Evolutionary conservation across 2,888 invertebrate genomes (phyloP), one percentile per base, ranked within the genome.

Genomic region (Lasioglossum zephyrum): DNA sequence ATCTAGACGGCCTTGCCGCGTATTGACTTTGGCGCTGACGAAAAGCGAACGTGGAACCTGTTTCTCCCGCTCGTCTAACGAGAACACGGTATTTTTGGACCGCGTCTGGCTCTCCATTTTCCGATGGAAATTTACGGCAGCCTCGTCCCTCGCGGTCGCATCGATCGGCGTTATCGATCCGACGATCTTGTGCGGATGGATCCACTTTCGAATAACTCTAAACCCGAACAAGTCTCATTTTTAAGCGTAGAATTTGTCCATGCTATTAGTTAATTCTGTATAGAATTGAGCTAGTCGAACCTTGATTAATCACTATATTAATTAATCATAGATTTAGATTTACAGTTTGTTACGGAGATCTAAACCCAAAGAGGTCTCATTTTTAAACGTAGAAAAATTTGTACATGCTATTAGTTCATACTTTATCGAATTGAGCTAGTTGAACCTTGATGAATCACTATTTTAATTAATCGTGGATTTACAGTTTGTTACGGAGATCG

Each of bases 11-110:
- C 88, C 87, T 89, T 89, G 82, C 84, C 84, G 57, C 77, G 49
- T 84, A 87, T 89, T 80, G 86, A 89, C 82, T 88, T 84, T 85
- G 73, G 39, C 76, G 73, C 82, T 82, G 83, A 87, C 83, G 85
- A 90, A 86, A 87, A 89, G 83, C 84, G 81, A 66, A 82, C 76
- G 73, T 57, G 63, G 77, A 90, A 90, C 89, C 83, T 83, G 90
- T 87, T 90, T 81, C 77, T 22, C 79, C 44, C 53, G 26, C 70
- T 79, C 70, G 26, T 76, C 81, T 82, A 85, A 82, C 76, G 74
- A 39, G 75, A 60, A 60, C 73, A 41, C 49, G 80, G 49, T 75
- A 81, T 88, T 85, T 88, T 88, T 69, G 63, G 41, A 26, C 16
- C 8, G 13, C 57, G 11, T 44, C 9, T 41, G 36, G n/a, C 72